Evolutionary conservation across 35 echinoderm and acorn worm species (phyloP), one percentile per base, ranked within the genome.

Genomic region (Anneissia japonica): DNA sequence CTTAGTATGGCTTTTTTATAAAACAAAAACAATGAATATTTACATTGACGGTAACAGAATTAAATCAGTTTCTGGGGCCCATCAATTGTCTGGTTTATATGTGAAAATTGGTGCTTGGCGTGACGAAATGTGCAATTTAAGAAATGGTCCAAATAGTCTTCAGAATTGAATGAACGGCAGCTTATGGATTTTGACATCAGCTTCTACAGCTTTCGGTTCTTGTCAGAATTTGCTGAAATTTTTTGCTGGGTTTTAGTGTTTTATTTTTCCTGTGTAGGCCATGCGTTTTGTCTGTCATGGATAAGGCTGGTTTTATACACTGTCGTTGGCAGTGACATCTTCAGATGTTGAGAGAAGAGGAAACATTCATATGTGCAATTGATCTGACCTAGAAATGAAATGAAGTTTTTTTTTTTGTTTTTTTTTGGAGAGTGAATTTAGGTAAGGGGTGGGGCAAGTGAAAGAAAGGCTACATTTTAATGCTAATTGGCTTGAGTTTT

Each of bases 141-240:
- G 51, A 64, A 64, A 64, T 64, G 51, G 51, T 64, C 51, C 51
- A 64, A 64, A 64, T 64, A 64, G 51, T 64, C 51, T 64, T 64
- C 26, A n/a, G n/a, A n/a, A n/a, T n/a, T n/a, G n/a, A n/a, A n/a
- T n/a, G n/a, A n/a, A n/a, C n/a, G n/a, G n/a, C n/a, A n/a, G n/a
- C n/a, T n/a, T n/a, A n/a, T n/a, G n/a, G n/a, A n/a, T n/a, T n/a
- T n/a, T n/a, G n/a, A n/a, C n/a, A n/a, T n/a, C n/a, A n/a, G n/a
- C n/a, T n/a, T n/a, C n/a, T n/a, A n/a, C n/a, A n/a, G n/a, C n/a
- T n/a, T n/a, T n/a, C n/a, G n/a, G n/a, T n/a, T n/a, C n/a, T n/a
- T n/a, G n/a, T n/a, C n/a, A n/a, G n/a, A n/a, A n/a, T n/a, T n/a
- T n/a, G n/a, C n/a, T n/a, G n/a, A n/a, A n/a, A n/a, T n/a, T n/a